Evolutionary conservation across 1,140 invertebrate genomes (phyloP).

Genomic region (Megathymus violae): DNA sequence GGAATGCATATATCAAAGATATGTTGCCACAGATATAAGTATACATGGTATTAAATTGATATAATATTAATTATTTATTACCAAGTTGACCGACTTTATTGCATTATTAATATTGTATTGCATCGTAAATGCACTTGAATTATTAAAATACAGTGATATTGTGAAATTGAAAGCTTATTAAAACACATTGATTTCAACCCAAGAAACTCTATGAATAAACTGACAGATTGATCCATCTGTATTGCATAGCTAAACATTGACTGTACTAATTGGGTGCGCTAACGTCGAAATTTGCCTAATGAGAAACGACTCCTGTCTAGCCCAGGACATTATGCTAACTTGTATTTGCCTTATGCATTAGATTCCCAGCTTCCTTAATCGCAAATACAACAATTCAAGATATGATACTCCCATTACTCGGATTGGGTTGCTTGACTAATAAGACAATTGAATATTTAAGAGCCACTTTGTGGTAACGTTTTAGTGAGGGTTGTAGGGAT

Average conservation of each 20-base stretch:
- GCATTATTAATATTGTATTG: too few species aligned
- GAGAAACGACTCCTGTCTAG: conserved; percentile 69
- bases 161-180: too few species aligned
- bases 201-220: conserved; percentile 38
- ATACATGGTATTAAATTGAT: too few species aligned
- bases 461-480: conserved; percentile 26
- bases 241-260: conserved; percentile 76
- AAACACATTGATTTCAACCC: not conserved
- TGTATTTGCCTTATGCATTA: conserved; percentile 76
- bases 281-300: conserved; percentile 79
- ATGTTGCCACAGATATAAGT: too few species aligned
- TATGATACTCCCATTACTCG: conserved; percentile 57
- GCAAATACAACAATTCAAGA: conserved; percentile 63
- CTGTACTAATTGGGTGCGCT: conserved; percentile 74
- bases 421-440: conserved; percentile 43
- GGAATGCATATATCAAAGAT: too few species aligned
- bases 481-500: conserved; percentile 3
- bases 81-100: too few species aligned
- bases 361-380: conserved; percentile 69
- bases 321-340: conserved; percentile 76
- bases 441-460: conserved; percentile 39
- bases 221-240: conserved; percentile 56
- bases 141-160: too few species aligned
- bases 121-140: too few species aligned
- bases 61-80: too few species aligned